A percentile compares a stretch with the other conserved stretches of the same genome.
phyloP scores from a whole-genome alignment of 2,797 vertebrate species.

The Paratrypauchen microcephalus region DNA sequence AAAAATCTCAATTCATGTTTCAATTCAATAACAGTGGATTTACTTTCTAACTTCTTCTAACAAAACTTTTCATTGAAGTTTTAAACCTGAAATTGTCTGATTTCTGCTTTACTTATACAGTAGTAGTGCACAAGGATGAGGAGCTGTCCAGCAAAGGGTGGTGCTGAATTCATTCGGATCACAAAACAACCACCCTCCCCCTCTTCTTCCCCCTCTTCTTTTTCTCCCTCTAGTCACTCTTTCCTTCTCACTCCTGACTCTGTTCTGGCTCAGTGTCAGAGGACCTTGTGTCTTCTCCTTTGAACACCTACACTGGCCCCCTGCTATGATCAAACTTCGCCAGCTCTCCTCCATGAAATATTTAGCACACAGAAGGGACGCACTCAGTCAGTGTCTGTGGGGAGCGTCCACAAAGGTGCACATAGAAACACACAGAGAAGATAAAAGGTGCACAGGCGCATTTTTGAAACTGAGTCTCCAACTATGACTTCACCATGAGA shows the following conservation, averaged over 20 bases:
- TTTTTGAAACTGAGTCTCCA: conserved; percentile 48
- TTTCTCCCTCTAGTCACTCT: conserved; percentile 28
- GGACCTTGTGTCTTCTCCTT: conserved; percentile 66
- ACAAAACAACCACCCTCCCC: conserved; percentile 32
- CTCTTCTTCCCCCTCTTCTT: conserved; percentile 22
- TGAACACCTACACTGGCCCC: conserved; percentile 73
- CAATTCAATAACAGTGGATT: not conserved
- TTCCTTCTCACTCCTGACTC: conserved; percentile 26
- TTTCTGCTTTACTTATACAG: not conserved
- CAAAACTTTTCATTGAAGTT: not conserved
- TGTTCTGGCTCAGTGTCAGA: conserved; percentile 66
- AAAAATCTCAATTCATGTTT: not conserved
- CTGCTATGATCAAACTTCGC: conserved; percentile 72
- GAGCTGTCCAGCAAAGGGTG: conserved; percentile 67
- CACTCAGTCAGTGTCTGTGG: conserved; percentile 59
- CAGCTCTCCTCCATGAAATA: conserved; percentile 73
- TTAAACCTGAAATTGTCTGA: not conserved
- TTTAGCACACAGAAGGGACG: conserved; percentile 71
- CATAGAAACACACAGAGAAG: conserved; percentile 65
- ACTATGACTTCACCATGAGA: conserved; percentile 24
- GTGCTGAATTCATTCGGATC: conserved; percentile 64
- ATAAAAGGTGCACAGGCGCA: conserved; percentile 36
- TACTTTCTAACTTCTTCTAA: not conserved
- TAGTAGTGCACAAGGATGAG: conserved; percentile 27
- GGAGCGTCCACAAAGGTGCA: conserved; percentile 63